Evolutionary conservation across 2,113 vertebrate genomes (phyloP), one percentile per base, ranked within the genome.

Genomic region (Microcebus griseorufus): DNA sequence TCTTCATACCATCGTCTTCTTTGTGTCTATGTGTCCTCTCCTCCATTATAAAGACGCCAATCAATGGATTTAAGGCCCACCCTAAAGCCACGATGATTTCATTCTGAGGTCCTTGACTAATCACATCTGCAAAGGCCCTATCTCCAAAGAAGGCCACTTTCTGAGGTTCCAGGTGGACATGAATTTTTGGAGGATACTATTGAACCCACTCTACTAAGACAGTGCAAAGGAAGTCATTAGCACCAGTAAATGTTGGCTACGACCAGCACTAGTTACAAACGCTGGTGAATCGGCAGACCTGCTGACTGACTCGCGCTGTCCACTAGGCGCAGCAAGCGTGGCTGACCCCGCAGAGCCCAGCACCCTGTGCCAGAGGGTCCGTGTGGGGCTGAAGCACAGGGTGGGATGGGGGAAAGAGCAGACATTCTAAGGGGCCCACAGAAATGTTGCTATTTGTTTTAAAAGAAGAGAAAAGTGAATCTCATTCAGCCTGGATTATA

Each of bases 191-290:
- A 32, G 69, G 79, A 32, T 51, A 32, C 70, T 13, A 1, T 0
- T 5, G 55, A 72, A 60, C 32, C 27, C 67, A 69, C 10, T 25
- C 0, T 13, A 37, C 17, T 32, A 4, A 55, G 51, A n/a, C 70
- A 45, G 10, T 18, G 8, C 25, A 1, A 20, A 42, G 16, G 37
- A 64, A 25, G 16, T 42, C 51, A 60, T 51, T 2, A 16, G 55
- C 32, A 48, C 16, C 18, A 11, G 8, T 11, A 14, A 3, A 80
- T 23, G 48, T 11, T 37, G 69, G 32, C 32, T n/a, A 1, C 14
- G 4, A 1, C 60, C 25, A 25, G 22, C 3, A 0, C 45, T 1
- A 2, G 39, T 1, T 0, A 8, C 12, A 34, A 22, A 23, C 11
- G 22, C 2, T 0, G 37, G 39, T 1, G 2, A 72, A 29, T 12